These are phyloP conservation scores for Eupsilia transversa DNA, from an alignment of 2,888 invertebrate species.

Conservation along the genomic window DNA sequence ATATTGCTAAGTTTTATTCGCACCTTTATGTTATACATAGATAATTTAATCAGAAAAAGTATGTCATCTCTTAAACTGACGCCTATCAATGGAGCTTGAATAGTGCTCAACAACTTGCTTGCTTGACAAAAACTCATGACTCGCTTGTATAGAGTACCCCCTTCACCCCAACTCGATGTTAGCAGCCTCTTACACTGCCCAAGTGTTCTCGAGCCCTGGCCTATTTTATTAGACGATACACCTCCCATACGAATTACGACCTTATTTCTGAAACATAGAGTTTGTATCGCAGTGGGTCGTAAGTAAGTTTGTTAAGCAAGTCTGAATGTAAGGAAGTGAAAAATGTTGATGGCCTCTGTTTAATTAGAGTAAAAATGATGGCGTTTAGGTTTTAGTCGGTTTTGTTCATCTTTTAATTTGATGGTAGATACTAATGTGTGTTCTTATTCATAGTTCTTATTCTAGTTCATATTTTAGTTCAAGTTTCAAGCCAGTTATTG, in stretches of 20 bases:
- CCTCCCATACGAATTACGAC: conserved; percentile 61
- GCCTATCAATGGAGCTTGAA: conserved; percentile 47
- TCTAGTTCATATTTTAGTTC: not conserved
- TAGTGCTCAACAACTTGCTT: conserved; percentile 63
- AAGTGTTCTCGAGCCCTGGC: conserved; percentile 73
- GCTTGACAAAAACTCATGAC: conserved; percentile 74
- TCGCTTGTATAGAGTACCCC: conserved; percentile 76
- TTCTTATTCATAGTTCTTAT: no score
- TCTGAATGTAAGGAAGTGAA: conserved; percentile 44
- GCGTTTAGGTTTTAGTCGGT: conserved; percentile 26
- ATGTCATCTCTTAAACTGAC: conserved; percentile 29
- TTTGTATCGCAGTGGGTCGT: conserved; percentile 44
- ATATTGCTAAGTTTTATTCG: not conserved
- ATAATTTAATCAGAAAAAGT: conserved; percentile 27
- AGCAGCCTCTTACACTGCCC: conserved; percentile 70
- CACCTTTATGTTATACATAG: not conserved
- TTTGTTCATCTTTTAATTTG: conserved; percentile 33
- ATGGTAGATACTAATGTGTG: not conserved
- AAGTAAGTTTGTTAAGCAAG: conserved; percentile 45
- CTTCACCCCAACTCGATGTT: conserved; percentile 71
- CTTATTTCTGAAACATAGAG: conserved; percentile 57
- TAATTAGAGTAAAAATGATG: conserved; percentile 59
- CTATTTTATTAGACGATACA: conserved; percentile 76
- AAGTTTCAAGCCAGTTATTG: not conserved
- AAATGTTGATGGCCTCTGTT: conserved; percentile 61